Conservation (phyloP, 2,888 invertebrate species). For the Andrena praecox region DNA sequence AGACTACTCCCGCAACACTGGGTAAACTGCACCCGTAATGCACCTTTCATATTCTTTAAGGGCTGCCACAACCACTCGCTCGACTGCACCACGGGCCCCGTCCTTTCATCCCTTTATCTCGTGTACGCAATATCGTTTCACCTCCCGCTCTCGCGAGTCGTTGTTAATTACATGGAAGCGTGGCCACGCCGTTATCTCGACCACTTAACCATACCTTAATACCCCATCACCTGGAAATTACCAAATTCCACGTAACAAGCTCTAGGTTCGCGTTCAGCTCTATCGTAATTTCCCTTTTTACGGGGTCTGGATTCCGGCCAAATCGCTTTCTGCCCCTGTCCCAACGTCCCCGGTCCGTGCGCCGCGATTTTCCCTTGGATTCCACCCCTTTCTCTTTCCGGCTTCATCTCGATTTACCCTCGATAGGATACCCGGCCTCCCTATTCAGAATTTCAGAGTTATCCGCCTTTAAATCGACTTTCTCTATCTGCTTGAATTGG, state of each 20-base stretch:
- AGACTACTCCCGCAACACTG: no score
- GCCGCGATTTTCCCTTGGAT: constrained; percentile 24
- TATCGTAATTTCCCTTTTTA: constrained; percentile 58
- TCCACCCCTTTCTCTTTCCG: not conserved
- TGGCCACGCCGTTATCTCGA: constrained; percentile 30
- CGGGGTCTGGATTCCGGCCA: constrained; percentile 49
- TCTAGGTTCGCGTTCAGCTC: constrained; percentile 24
- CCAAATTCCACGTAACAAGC: constrained; percentile 56
- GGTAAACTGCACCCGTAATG: not conserved
- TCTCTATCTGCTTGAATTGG: not conserved
- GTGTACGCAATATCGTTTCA: constrained; percentile 32
- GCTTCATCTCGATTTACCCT: constrained; percentile 8
- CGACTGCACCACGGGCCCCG: not conserved
- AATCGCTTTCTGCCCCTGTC: constrained; percentile 46
- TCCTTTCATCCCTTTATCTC: constrained; percentile 16
- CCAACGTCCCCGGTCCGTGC: not conserved
- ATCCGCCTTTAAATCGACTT: constrained; percentile 28
- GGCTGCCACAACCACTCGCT: not conserved
- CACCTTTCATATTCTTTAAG: constrained; percentile 2
- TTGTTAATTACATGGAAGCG: constrained; percentile 51
- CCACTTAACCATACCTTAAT: constrained; percentile 49
- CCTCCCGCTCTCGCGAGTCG: constrained; percentile 17
- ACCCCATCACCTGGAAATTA: constrained; percentile 50
- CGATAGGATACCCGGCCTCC: not conserved
- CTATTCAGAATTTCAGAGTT: constrained; percentile 40